Evolutionary conservation across 2,113 vertebrate genomes (phyloP).

Genomic region (Crotalus tigris): DNA sequence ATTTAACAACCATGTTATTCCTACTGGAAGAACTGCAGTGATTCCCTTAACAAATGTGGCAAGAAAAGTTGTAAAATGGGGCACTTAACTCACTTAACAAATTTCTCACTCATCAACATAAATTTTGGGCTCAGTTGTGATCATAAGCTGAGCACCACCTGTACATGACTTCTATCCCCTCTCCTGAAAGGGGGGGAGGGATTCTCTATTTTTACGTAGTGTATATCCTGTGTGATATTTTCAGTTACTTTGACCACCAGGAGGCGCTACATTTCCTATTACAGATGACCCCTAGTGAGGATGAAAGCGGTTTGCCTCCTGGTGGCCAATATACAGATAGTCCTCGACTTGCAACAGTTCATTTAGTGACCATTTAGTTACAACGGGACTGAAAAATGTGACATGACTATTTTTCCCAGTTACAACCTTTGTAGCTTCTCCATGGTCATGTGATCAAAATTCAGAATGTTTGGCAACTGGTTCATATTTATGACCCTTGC

Average conservation of each 20-base stretch:
- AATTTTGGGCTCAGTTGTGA: too few species aligned
- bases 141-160: too few species aligned
- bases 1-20: too few species aligned
- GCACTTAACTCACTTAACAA: too few species aligned
- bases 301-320: neutral
- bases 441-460: neutral
- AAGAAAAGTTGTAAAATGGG: too few species aligned
- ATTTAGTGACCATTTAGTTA: neutral
- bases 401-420: neutral
- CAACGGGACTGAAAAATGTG: neutral
- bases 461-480: neutral
- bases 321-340: neutral
- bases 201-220: neutral
- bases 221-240: neutral
- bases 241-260: neutral
- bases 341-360: neutral
- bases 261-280: neutral
- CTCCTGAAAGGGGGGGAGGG: too few species aligned
- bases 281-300: neutral
- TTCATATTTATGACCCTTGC: neutral
- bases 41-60: too few species aligned
- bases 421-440: neutral
- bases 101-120: too few species aligned
- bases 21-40: too few species aligned
- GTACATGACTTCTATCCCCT: neutral